Evolutionary conservation across 2,113 vertebrate species (phyloP), one percentile per base, ranked within the genome.

Genomic region (Solenodon paradoxus): DNA sequence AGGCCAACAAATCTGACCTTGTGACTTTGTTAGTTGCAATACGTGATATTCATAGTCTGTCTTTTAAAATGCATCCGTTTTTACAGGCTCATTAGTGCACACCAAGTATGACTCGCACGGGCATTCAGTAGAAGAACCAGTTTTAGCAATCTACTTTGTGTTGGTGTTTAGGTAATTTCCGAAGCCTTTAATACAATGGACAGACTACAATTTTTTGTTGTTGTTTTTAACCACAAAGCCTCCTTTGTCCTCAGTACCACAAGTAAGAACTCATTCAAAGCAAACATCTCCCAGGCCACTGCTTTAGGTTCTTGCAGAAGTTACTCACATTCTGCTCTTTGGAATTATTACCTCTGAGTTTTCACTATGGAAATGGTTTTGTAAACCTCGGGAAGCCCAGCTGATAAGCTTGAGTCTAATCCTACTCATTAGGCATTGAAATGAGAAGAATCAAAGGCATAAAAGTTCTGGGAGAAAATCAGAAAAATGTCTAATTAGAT

Each of bases 401-500:
- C 64, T 38, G 66, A 94, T 87, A 90, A 87, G 63, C 57, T 59
- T 35, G 42, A 82, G 42, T 35, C 72, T 64, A 75, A 13, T 47
- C 9, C 30, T 9, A 11, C 68, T 79, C 68, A 87, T 83, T 92
- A 97, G 81, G 13, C 61, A 88, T 51, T 6, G 30, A 86, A 80
- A 90, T 77, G 45, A 92, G 69, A 90, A 80, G 77, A 95, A 28
- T 80, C 55, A 93, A 92, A 95, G 35, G 32, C 57, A 75, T 15
- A 53, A 61, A 64, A 53, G 24, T 66, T 45, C 78, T 40, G 38
- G 74, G 47, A 66, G 7, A 69, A 83, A 84, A 87, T 57, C 90
- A 83, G 59, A 77, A 92, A 90, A 72, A 53, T 72, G 28, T 64
- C 87, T 92, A 90, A 95, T 88, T 90, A 78, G 69, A 80, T 63